Percentiles rank a stretch among this genome's conserved stretches.
These are phyloP conservation scores for Rhyzopertha dominica DNA, from an alignment of 1,140 invertebrate species.

Conservation along the genomic window DNA sequence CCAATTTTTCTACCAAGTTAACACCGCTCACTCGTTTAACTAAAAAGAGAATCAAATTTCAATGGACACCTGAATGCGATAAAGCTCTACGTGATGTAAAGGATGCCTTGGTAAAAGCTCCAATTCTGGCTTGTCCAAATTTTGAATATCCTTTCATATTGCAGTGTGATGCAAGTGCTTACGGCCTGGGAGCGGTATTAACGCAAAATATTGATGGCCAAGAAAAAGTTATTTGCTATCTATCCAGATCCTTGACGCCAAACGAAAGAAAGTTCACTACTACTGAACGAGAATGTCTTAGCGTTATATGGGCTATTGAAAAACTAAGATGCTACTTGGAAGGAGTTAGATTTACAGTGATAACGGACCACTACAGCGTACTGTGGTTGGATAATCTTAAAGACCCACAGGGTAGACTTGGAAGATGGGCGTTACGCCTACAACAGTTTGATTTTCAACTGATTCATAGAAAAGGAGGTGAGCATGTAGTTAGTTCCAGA, in stretches of 20 bases:
- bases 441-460: constrained; percentile 22
- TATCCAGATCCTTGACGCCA: constrained; percentile 30
- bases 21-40: no score
- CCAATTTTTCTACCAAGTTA: no score
- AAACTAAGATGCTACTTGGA: constrained; percentile 41
- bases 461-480: no score
- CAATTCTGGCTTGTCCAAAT: no score
- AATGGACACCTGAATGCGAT: no score
- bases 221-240: constrained; percentile 16
- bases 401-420: constrained; percentile 41
- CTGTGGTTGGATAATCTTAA: constrained; percentile 44
- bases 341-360: constrained; percentile 42
- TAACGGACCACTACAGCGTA: constrained; percentile 47
- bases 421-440: constrained; percentile 43
- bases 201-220: neutral
- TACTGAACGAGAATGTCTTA: constrained; percentile 44
- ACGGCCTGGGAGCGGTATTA: constrained; percentile 18
- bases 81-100: no score
- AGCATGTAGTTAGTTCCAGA: no score
- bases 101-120: no score
- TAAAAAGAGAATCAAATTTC: no score
- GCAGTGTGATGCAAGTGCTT: constrained; percentile 21
- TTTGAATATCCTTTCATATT: constrained; percentile 32
- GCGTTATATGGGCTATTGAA: constrained; percentile 42
- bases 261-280: constrained; percentile 41